Percentiles rank a stretch among this genome's conserved stretches.
These are phyloP conservation scores for Lycorma delicatula DNA, from an alignment of 1,140 invertebrate species.

Conservation along the genomic window DNA sequence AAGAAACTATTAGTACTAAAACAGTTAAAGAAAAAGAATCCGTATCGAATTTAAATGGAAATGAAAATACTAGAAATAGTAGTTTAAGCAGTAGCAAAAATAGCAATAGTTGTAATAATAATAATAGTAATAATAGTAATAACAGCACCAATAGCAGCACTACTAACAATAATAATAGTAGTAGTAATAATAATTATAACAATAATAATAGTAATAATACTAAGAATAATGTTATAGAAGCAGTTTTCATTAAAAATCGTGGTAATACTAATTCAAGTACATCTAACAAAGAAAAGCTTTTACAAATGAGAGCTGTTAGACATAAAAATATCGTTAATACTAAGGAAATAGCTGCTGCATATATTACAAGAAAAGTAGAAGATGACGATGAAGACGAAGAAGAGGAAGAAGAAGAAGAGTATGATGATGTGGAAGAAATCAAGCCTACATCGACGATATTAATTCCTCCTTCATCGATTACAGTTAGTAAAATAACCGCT, in stretches of 20 bases:
- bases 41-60: no score
- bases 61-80: no score
- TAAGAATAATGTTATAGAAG: no score
- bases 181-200: not conserved
- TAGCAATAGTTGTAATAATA: no score
- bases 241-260: no score
- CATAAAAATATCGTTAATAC: not conserved
- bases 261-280: not conserved
- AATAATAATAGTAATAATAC: not conserved
- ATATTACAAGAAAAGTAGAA: no score
- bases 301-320: not conserved
- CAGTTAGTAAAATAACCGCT: conserved; percentile 31
- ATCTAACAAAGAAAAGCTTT: not conserved
- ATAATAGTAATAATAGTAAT: no score
- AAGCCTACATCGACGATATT: not conserved
- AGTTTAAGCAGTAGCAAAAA: no score
- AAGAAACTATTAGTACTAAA: no score
- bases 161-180: not conserved
- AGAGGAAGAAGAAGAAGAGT: not conserved
- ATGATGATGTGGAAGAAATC: not conserved
- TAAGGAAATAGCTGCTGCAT: no score
- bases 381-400: not conserved
- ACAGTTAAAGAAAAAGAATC: no score
- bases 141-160: no score
- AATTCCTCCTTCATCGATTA: conserved; percentile 28